Evolutionary conservation across 2,888 invertebrate genomes (phyloP).

Genomic region (Morpho deidamia): DNA sequence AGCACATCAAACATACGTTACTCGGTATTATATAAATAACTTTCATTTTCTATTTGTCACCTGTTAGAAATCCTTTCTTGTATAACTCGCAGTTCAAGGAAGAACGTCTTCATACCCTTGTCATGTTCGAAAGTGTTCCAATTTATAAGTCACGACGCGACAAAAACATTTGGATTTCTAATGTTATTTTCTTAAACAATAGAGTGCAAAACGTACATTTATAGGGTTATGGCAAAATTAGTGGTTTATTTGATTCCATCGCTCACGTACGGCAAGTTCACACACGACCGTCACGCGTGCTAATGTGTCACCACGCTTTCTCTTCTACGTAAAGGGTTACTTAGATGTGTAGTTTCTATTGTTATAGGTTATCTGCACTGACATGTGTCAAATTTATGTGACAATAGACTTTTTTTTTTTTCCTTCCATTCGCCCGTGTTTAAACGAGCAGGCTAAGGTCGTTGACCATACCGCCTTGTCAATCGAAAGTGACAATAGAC

Average conservation of each 20-base stretch:
- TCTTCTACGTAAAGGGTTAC: constrained; percentile 41
- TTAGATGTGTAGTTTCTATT: constrained; percentile 33
- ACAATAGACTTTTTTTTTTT: constrained; percentile 1
- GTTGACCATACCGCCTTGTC: too few species aligned
- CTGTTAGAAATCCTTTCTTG: constrained; percentile 9
- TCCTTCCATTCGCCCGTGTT: too few species aligned
- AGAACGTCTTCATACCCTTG: constrained; percentile 37
- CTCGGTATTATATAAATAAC: too few species aligned
- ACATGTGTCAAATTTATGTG: constrained; percentile 13
- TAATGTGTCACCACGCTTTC: constrained; percentile 45
- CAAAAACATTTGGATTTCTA: constrained; percentile 26
- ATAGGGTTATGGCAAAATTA: constrained; percentile 26
- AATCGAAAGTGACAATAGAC: neutral
- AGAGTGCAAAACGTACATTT: constrained; percentile 35
- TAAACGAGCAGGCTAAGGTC: too few species aligned
- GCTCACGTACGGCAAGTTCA: constrained; percentile 54
- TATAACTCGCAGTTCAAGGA: neutral
- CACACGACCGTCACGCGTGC: constrained; percentile 53
- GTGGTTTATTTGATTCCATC: constrained; percentile 50
- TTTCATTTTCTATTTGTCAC: constrained; percentile 1
- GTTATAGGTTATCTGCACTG: constrained; percentile 44
- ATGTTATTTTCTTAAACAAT: constrained; percentile 26
- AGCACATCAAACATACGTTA: too few species aligned
- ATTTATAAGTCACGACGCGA: constrained; percentile 37
- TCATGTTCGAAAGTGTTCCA: constrained; percentile 49